Conservation (phyloP, 2,113 vertebrate genomes). For the Chloebia gouldiae region DNA sequence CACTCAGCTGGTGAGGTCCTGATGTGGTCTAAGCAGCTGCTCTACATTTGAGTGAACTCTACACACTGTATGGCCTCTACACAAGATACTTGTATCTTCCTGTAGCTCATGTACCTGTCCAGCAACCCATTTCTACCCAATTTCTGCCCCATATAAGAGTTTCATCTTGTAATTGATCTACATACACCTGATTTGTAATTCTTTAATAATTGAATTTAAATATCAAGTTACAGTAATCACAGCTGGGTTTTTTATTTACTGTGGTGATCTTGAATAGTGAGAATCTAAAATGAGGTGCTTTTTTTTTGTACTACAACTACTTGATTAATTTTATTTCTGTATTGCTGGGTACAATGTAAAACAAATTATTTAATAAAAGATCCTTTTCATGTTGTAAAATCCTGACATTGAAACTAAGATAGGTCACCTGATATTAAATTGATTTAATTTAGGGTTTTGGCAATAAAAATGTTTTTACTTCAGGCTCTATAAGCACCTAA, state of each 20-base stretch:
- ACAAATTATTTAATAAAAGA: not conserved
- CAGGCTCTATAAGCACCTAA: not conserved
- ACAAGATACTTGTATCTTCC: not conserved
- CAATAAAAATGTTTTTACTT: not conserved
- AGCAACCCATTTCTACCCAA: not conserved
- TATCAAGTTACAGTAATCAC: not conserved
- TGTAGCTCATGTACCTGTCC: not conserved
- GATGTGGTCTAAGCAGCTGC: not conserved
- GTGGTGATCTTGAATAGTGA: not conserved
- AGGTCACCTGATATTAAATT: not conserved
- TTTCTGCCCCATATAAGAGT: not conserved
- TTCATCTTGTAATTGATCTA: not conserved
- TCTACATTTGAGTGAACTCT: not conserved
- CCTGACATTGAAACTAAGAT: not conserved
- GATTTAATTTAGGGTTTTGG: not conserved
- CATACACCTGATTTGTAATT: not conserved
- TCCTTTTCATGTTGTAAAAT: not conserved
- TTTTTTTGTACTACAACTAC: not conserved
- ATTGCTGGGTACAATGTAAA: not conserved
- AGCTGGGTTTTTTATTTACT: not conserved
- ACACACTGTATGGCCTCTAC: not conserved
- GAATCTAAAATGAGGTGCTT: not conserved
- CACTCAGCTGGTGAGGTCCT: not conserved
- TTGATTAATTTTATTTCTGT: not conserved
- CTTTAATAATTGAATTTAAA: not conserved